Evolutionary conservation across 2,797 vertebrate species (phyloP).

Genomic region (Chrysocyon brachyurus): DNA sequence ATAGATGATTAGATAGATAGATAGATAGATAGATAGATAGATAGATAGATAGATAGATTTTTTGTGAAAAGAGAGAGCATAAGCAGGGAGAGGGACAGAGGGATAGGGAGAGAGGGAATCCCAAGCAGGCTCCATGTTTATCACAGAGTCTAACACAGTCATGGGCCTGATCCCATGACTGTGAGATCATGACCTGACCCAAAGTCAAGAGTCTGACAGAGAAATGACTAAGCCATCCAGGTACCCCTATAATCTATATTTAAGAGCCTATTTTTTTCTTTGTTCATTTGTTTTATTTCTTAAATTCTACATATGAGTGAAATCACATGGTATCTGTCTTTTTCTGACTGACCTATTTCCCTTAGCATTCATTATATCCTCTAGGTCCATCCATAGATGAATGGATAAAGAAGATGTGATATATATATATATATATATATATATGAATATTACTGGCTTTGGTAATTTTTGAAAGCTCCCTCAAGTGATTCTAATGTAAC

Average conservation of each 20-base stretch:
- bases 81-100: neutral
- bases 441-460: neutral
- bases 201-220: neutral
- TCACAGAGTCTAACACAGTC: neutral
- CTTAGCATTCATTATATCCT: neutral
- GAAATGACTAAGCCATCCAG: neutral
- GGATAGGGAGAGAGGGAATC: neutral
- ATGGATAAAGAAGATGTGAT: neutral
- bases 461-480: slow-evolving; percentile 50
- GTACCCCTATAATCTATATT: neutral
- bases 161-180: neutral
- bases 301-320: neutral
- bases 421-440: neutral
- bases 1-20: no score
- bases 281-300: neutral
- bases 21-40: no score
- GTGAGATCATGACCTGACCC: neutral
- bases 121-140: neutral
- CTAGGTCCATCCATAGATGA: neutral
- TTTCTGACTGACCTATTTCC: neutral
- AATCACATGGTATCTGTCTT: neutral
- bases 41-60: neutral
- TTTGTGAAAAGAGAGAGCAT: neutral
- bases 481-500: slow-evolving; percentile 41
- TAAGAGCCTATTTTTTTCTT: neutral